phyloP scores from a whole-genome alignment of 2,113 vertebrate species.

The Chionis minor region DNA sequence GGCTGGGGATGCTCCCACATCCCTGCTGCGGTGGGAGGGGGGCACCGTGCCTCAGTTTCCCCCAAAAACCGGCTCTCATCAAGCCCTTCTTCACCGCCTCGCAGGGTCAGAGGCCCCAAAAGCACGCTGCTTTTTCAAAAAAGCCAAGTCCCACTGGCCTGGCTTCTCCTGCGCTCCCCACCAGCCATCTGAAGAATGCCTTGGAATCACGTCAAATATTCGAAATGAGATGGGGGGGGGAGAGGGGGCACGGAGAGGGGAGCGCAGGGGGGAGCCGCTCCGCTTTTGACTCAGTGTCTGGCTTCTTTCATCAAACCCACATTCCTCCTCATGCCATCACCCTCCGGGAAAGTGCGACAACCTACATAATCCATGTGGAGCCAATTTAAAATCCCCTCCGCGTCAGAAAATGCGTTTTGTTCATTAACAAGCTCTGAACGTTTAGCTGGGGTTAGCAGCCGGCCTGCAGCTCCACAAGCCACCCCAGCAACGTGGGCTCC shows the following conservation, averaged over 20 bases:
- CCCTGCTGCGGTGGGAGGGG: fast-evolving
- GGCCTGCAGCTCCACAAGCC: not conserved
- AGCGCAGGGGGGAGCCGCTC: not conserved
- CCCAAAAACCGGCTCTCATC: not conserved
- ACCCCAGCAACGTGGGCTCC: not conserved
- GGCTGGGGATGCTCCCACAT: not conserved
- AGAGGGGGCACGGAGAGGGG: not conserved
- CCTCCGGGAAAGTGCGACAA: slow-evolving; percentile 35
- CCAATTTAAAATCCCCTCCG: slow-evolving; percentile 27
- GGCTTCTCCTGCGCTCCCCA: not conserved
- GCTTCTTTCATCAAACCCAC: slow-evolving; percentile 44
- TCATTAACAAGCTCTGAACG: not conserved
- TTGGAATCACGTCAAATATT: slow-evolving; percentile 45
- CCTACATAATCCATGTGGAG: slow-evolving; percentile 3
- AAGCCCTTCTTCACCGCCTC: not conserved
- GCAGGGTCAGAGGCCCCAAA: not conserved
- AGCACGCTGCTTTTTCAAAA: not conserved
- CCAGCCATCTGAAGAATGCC: slow-evolving; percentile 44
- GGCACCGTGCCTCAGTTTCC: not conserved
- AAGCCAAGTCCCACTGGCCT: not conserved
- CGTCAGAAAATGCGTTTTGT: not conserved
- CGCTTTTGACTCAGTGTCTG: not conserved
- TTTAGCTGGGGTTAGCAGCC: not conserved
- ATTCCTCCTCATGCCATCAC: slow-evolving; percentile 14
- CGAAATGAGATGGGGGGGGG: not conserved